Evolutionary conservation across 2,888 invertebrate genomes (phyloP), one percentile per base, ranked within the genome.

Genomic region (Cheilosia impressa): DNA sequence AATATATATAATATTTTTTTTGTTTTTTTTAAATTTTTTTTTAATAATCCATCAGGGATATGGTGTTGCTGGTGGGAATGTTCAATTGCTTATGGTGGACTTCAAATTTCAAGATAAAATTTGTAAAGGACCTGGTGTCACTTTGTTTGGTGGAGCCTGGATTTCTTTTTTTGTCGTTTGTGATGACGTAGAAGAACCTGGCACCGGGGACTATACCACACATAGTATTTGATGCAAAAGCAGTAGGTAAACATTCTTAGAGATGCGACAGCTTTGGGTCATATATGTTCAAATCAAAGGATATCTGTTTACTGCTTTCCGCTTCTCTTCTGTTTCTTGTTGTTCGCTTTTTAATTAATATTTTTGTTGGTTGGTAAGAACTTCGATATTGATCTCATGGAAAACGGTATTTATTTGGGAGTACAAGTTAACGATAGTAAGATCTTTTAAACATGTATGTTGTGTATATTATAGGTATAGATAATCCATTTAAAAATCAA

Each of bases 41-140:
- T 45, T 53, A 69, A 19, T 76, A 68, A 62, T 76, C 71, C 71
- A 52, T 81, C 66, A 63, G 66, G 85, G 81, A 85, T 85, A 85
- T 85, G 85, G 81, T 85, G 55, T 71, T 81, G 76, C 76, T 85
- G 85, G 85, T 85, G 85, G 85, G 85, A 81, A 71, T 75, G 80
- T 84, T 84, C 65, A 66, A 72, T 85, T 81, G 75, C 60, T 45
- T 68, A 76, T 76, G 66, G 76, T 85, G 81, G 76, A 81, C 45
- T 53, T 80, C 22, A 47, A 63, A 57, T 50, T 58, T 72, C 10
- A 52, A 63, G 41, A 60, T 66, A 53, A 50, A 47, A 17, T 63
- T 63, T 45, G 22, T 24, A 22, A 50, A 50, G 50, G 10, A 50
- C 53, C 5, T 53, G 10, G 15, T 52, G 53, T 31, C 53, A 19